phyloP scores from a whole-genome alignment of 2,113 vertebrate species.

The Chrysemys picta region DNA sequence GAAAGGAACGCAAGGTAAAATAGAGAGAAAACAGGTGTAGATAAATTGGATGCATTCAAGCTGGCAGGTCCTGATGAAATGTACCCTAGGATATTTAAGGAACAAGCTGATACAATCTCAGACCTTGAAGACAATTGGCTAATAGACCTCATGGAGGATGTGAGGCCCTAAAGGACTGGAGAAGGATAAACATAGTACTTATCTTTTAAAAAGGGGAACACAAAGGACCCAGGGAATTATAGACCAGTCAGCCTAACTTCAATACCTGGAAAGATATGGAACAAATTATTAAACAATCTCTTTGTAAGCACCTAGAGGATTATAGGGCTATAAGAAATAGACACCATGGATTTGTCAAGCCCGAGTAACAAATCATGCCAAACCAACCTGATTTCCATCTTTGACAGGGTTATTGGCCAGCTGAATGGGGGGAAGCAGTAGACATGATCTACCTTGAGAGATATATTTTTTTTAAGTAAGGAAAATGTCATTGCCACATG shows the following conservation, averaged over 20 bases:
- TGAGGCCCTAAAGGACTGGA: background rate
- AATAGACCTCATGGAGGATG: background rate
- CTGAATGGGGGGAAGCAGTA: too few species aligned
- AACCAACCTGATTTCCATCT: background rate
- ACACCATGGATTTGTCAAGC: too few species aligned
- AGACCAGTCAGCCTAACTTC: background rate
- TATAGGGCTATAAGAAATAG: background rate
- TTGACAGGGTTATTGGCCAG: background rate
- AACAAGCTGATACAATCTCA: background rate
- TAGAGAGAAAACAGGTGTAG: background rate
- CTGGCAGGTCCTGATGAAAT: background rate
- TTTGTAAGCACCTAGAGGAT: background rate
- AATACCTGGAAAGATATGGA: background rate
- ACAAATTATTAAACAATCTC: background rate
- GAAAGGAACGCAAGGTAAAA: background rate
- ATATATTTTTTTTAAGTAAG: too few species aligned
- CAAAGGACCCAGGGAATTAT: background rate
- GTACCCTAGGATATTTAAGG: background rate
- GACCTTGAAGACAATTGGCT: too few species aligned
- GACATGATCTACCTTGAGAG: too few species aligned
- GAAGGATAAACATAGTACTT: background rate
- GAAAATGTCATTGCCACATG: too few species aligned
- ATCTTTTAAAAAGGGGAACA: background rate
- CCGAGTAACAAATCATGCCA: background rate
- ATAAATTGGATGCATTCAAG: background rate